Percentiles rank a stretch among this genome's conserved stretches.
Conservation (phyloP, 2,797 vertebrate species). For the Cichlasoma orientale region DNA sequence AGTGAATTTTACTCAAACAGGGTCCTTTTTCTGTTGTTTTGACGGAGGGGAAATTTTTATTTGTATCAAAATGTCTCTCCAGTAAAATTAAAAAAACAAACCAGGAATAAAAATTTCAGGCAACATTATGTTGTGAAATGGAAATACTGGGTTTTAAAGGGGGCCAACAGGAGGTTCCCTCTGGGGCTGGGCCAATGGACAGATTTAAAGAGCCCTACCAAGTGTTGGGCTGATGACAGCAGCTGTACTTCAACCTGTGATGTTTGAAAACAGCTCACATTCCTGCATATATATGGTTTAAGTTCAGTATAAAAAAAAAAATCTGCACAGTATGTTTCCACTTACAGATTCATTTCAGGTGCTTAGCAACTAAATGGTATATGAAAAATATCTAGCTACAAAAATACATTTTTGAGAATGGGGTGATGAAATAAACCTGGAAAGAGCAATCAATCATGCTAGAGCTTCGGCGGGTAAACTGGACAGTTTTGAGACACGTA, state of each 20-base stretch:
- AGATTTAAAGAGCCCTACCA: neutral
- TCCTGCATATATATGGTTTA: slow-evolving; percentile 17
- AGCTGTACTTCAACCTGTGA: slow-evolving; percentile 33
- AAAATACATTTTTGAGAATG: slow-evolving; percentile 61
- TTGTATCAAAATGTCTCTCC: slow-evolving; percentile 37
- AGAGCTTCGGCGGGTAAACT: slow-evolving; percentile 73
- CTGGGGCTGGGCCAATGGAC: neutral
- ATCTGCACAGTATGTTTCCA: slow-evolving; percentile 19
- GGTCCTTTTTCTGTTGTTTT: neutral
- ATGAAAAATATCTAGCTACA: slow-evolving; percentile 52
- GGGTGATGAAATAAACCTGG: slow-evolving; percentile 78
- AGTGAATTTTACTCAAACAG: neutral
- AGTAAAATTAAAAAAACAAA: slow-evolving; percentile 43
- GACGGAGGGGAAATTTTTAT: slow-evolving; percentile 45
- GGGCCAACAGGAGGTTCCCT: slow-evolving; percentile 16
- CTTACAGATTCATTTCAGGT: slow-evolving; percentile 49
- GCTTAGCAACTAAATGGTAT: slow-evolving; percentile 52
- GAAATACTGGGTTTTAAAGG: neutral
- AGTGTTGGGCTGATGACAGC: slow-evolving; percentile 11
- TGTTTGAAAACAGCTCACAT: slow-evolving; percentile 10
- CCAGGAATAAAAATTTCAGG: slow-evolving; percentile 16
- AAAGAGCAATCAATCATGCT: slow-evolving; percentile 79
- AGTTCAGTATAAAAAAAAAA: slow-evolving; percentile 32
- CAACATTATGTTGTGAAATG: slow-evolving; percentile 26
- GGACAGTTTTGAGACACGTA: slow-evolving; percentile 80